Evolutionary conservation across 2,797 vertebrate genomes (phyloP), one percentile per base, ranked within the genome.

Genomic region (Leptoclinus maculatus): DNA sequence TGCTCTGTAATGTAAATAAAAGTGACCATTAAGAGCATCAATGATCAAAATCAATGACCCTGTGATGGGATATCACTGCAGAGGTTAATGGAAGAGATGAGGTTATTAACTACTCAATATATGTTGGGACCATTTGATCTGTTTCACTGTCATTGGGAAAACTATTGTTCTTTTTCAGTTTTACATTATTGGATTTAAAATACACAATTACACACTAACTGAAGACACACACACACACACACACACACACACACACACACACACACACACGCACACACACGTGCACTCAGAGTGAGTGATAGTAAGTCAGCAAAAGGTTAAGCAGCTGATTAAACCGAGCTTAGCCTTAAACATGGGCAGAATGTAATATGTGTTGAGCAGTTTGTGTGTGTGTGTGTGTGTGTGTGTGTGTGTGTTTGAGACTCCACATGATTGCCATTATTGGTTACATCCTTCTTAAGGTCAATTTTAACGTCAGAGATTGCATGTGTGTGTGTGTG

Each of bases 301-400:
- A 19, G 7, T 16, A 64, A 72, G 65, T 76, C 79, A 66, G 21
- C n/a, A 21, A 25, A 79, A 83, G 72, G 72, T 82, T 59, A 80
- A 79, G 60, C 21, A 32, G 41, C 43, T 54, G 49, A 76, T 81
- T 69, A 69, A 11, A 65, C 32, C 10, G 65, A 70, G 47, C 60
- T 72, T 41, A 66, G 27, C 49, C 29, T 73, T 47, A 39, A 70
- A 71, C 78, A 66, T 53, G 74, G 14, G 5, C 45, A 64, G 74
- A 83, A 77, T 80, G 17, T 47, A 75, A 77, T 53, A 43, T 27
- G 41, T 66, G 36, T 4, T 0, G 47, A 66, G 45, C 39, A 25
- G 53, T 57, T 32, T 47, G 3, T 0, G 5, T 34, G 5, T 5
- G 8, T 51, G 49, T 23, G 51, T 53, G n/a, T 53, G n/a, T 49